Percentiles rank a stretch among this genome's conserved stretches.
Evolutionary conservation across 2,888 invertebrate species (phyloP).

Genomic region (Seladonia tumulorum): DNA sequence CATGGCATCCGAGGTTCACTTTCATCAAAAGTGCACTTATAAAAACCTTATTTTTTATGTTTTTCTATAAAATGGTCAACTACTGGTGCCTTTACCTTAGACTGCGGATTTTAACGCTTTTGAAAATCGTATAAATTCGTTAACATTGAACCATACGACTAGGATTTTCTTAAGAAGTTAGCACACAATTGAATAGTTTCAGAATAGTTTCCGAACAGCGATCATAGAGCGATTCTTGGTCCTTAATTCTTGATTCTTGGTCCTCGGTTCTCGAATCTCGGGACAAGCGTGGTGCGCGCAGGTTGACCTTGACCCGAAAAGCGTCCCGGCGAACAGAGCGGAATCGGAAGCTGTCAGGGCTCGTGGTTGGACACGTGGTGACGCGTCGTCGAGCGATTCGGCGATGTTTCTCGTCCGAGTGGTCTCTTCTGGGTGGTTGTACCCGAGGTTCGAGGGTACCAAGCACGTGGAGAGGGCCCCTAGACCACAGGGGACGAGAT

Average conservation of each 20-base stretch:
- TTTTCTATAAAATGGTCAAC: too few relatives aligned
- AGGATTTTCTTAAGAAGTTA: too few relatives aligned
- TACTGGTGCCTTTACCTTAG: too few relatives aligned
- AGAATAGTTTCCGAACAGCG: too few relatives aligned
- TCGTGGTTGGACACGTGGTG: constrained; percentile 16
- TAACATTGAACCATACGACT: too few relatives aligned
- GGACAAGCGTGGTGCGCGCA: not conserved
- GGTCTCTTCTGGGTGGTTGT: constrained; percentile 60
- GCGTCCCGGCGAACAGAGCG: constrained; percentile 33
- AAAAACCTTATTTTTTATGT: too few relatives aligned
- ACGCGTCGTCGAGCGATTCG: constrained; percentile 39
- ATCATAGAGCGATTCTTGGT: not conserved
- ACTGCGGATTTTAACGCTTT: too few relatives aligned
- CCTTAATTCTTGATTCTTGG: not conserved
- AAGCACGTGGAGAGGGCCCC: constrained; percentile 42
- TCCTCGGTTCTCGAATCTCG: not conserved
- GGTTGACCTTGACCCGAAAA: constrained; percentile 65
- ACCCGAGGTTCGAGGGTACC: constrained; percentile 47
- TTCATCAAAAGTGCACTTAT: too few relatives aligned
- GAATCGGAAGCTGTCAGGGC: constrained; percentile 60
- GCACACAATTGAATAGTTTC: too few relatives aligned
- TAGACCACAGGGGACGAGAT: constrained; percentile 10
- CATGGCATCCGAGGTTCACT: too few relatives aligned
- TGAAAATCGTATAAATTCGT: too few relatives aligned
- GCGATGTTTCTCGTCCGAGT: constrained; percentile 4